Evolutionary conservation across 2,888 invertebrate genomes (phyloP).

Genomic region (Diachrysia chrysitis): DNA sequence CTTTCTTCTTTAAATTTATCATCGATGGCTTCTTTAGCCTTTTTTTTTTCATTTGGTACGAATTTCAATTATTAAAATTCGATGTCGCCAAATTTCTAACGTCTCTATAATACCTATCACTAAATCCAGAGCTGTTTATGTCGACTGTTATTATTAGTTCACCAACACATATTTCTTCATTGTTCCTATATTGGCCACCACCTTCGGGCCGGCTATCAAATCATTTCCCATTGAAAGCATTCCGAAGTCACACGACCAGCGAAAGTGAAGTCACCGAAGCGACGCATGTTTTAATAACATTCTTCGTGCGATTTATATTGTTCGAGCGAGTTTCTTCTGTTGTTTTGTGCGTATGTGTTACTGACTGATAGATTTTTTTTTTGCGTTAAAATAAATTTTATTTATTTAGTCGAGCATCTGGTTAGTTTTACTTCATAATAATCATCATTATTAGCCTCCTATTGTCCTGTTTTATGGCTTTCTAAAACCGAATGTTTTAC

Average conservation of each 20-base stretch:
- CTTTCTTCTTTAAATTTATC: too few species aligned
- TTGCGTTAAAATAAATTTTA: neutral
- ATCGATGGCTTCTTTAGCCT: too few species aligned
- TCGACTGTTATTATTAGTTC: neutral
- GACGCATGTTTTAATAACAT: slow-evolving; percentile 57
- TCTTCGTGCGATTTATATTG: slow-evolving; percentile 52
- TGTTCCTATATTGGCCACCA: neutral
- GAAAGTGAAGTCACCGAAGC: slow-evolving; percentile 55
- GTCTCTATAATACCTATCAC: too few species aligned
- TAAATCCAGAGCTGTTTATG: too few species aligned
- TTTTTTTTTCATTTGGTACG: too few species aligned
- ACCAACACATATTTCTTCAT: neutral
- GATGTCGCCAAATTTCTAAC: too few species aligned
- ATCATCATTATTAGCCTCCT: neutral
- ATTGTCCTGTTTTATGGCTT: neutral
- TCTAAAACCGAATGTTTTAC: neutral
- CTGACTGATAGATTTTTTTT: neutral
- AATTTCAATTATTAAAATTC: too few species aligned
- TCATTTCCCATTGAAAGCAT: slow-evolving; percentile 17
- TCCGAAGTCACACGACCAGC: slow-evolving; percentile 22
- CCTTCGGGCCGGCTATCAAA: neutral
- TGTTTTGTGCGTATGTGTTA: neutral
- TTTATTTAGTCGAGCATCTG: neutral
- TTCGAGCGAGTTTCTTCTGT: slow-evolving; percentile 41
- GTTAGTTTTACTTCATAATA: neutral